Conservation (phyloP, 2,797 vertebrate genomes). For the Tenualosa thibaudeaui region DNA sequence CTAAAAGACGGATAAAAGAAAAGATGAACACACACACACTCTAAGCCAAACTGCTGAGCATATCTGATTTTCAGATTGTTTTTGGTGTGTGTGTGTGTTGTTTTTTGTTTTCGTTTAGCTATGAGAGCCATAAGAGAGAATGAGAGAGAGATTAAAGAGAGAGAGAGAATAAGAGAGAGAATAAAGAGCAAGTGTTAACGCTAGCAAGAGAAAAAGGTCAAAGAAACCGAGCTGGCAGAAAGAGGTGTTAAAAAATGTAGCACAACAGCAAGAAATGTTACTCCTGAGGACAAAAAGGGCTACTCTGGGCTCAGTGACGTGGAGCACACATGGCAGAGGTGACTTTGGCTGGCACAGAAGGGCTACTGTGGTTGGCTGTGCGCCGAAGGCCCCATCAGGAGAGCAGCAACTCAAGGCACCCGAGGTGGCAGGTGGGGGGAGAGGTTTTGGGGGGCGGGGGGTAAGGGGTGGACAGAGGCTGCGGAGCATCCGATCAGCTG, state of each 20-base stretch:
- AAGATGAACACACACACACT: not conserved
- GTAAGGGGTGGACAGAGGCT: not conserved
- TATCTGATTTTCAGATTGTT: not conserved
- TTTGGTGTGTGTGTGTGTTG: too few species aligned
- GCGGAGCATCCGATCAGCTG: not conserved
- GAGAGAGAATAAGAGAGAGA: not conserved
- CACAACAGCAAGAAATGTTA: not conserved
- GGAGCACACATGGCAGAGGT: not conserved
- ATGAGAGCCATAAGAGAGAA: not conserved
- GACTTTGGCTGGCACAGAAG: not conserved
- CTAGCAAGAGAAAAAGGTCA: not conserved
- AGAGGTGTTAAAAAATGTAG: not conserved
- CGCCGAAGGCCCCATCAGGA: not conserved
- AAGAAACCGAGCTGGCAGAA: not conserved
- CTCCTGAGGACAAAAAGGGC: not conserved
- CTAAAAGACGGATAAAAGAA: conserved; percentile 66
- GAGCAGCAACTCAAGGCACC: not conserved
- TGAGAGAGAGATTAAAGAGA: not conserved
- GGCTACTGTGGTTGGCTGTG: not conserved
- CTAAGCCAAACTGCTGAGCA: not conserved
- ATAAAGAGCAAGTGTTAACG: not conserved
- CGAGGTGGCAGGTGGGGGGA: not conserved
- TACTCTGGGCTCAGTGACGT: not conserved
- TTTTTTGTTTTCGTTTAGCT: not conserved
- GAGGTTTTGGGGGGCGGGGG: not conserved